phyloP scores from a whole-genome alignment of 2,113 vertebrate genomes.

The Perognathus longimembris region DNA sequence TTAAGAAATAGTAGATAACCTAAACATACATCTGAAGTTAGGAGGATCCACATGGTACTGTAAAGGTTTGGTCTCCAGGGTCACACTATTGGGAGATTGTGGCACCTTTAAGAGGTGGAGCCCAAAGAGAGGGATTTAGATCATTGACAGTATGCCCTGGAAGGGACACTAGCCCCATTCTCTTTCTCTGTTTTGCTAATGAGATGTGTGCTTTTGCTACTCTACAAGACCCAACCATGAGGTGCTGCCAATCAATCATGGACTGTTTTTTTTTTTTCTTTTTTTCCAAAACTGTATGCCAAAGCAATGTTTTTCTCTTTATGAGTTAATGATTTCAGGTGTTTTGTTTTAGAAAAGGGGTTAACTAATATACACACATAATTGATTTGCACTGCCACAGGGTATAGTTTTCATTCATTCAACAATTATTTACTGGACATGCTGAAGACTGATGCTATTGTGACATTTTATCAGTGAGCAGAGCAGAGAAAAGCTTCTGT shows the following conservation, averaged over 20 bases:
- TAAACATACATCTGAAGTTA: too few relatives aligned
- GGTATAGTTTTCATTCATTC: background rate
- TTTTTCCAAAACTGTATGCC: background rate
- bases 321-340: background rate
- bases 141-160: too few relatives aligned
- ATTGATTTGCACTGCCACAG: background rate
- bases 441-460: background rate
- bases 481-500: background rate
- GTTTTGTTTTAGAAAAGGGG: background rate
- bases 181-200: background rate
- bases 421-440: background rate
- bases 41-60: too few relatives aligned
- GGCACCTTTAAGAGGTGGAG: background rate
- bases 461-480: background rate
- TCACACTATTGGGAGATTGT: background rate
- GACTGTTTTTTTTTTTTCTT: background rate
- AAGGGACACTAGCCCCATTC: background rate
- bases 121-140: background rate
- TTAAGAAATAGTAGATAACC: background rate
- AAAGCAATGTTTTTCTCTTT: background rate
- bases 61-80: background rate
- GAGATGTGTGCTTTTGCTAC: background rate
- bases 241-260: background rate
- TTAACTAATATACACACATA: background rate
- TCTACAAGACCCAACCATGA: too few relatives aligned